These are phyloP conservation scores for Epicauta chinensis DNA, from an alignment of 1,140 invertebrate genomes.

Conservation along the genomic window DNA sequence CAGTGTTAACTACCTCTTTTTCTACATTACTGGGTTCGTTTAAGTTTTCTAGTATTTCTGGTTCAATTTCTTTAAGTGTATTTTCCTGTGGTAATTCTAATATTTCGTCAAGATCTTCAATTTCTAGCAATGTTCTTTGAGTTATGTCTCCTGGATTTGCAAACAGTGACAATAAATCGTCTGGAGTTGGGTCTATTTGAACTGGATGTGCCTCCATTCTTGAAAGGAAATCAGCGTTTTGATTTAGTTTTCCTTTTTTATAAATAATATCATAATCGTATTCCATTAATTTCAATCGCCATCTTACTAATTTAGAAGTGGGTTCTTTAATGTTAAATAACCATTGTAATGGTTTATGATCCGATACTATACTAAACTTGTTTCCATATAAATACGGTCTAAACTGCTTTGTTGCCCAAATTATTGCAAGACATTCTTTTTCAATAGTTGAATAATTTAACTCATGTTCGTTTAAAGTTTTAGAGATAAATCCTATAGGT, in stretches of 20 bases:
- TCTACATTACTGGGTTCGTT: too few species aligned
- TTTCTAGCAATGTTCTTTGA: too few species aligned
- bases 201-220: slow-evolving; percentile 12
- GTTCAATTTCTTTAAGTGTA: too few species aligned
- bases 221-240: slow-evolving; percentile 38
- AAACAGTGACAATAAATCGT: too few species aligned
- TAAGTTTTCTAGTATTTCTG: too few species aligned
- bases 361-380: slow-evolving; percentile 37
- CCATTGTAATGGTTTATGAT: slow-evolving; percentile 45
- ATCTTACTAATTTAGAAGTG: slow-evolving; percentile 41
- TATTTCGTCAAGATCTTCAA: too few species aligned
- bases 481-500: slow-evolving; percentile 31
- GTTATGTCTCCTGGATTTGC: too few species aligned
- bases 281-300: slow-evolving; percentile 42
- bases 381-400: slow-evolving; percentile 40
- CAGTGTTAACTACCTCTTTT: too few species aligned
- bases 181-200: background rate
- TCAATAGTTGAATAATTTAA: slow-evolving; percentile 38
- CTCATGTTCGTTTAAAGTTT: slow-evolving; percentile 25
- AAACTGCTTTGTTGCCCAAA: slow-evolving; percentile 44
- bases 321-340: slow-evolving; percentile 43
- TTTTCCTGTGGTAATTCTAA: too few species aligned
- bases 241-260: slow-evolving; percentile 40
- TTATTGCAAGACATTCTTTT: slow-evolving; percentile 48
- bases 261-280: slow-evolving; percentile 45